phyloP scores from a whole-genome alignment of 2,113 vertebrate species.

The Lepidothrix coronata region DNA sequence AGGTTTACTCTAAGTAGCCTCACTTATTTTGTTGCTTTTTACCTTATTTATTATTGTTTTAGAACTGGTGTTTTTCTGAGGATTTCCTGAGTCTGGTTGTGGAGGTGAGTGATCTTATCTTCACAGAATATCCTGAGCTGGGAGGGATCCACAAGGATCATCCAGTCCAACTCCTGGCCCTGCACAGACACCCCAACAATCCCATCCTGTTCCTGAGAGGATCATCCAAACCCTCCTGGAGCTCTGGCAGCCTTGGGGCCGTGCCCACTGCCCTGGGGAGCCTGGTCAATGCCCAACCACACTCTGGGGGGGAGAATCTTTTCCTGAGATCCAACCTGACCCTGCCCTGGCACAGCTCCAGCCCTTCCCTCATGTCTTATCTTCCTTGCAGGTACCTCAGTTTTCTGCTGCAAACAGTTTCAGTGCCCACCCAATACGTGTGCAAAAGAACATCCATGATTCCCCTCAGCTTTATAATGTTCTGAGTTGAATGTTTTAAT shows the following conservation, averaged over 20 bases:
- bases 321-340: neutral
- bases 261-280: neutral
- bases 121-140: neutral
- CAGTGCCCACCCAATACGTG: neutral
- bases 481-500: neutral
- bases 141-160: neutral
- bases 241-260: neutral
- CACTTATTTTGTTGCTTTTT: neutral
- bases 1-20: neutral
- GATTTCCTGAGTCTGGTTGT: neutral
- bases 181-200: neutral
- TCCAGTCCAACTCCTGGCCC: neutral
- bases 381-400: neutral
- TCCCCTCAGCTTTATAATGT: neutral
- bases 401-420: neutral
- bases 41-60: neutral
- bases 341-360: neutral
- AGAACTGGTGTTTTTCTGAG: neutral
- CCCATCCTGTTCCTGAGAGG: neutral
- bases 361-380: neutral
- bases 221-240: neutral
- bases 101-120: neutral
- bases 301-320: neutral
- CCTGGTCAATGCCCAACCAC: neutral
- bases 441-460: accelerated